Evolutionary conservation across 2,888 invertebrate species (phyloP).

Genomic region (Sialis lutaria): DNA sequence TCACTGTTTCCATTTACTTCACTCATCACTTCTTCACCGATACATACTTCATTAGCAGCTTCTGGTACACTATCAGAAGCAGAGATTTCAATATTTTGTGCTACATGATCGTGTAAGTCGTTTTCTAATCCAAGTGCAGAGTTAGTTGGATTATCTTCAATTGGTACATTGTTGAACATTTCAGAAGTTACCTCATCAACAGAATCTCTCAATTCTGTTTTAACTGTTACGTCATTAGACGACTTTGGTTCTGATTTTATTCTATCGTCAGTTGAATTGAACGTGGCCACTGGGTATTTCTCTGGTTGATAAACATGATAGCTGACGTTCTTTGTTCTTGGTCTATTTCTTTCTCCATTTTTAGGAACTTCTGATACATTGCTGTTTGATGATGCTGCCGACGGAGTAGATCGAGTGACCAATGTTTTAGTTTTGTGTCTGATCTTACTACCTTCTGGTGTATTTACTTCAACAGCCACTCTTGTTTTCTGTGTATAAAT

Average conservation of each 20-base stretch:
- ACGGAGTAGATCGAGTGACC: constrained; percentile 31
- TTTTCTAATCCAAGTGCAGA: constrained; percentile 4
- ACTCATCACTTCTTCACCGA: neutral
- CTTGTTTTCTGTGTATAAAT: constrained; percentile 55
- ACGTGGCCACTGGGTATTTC: constrained; percentile 33
- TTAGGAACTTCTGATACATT: constrained; percentile 7
- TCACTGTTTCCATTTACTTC: neutral
- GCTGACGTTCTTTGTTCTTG: constrained; percentile 46
- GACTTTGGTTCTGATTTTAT: constrained; percentile 17
- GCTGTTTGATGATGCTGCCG: constrained; percentile 17
- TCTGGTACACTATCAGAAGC: constrained; percentile 2
- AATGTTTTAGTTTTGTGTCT: constrained; percentile 38
- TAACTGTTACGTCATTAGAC: constrained; percentile 11
- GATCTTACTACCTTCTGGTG: constrained; percentile 31
- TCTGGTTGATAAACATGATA: constrained; percentile 35
- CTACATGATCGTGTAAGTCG: constrained; percentile 2
- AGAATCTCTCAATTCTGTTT: constrained; percentile 13
- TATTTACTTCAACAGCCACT: constrained; percentile 26
- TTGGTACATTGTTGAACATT: constrained; percentile 3
- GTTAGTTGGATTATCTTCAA: constrained; percentile 4
- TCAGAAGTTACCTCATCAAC: constrained; percentile 16
- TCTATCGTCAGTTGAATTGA: constrained; percentile 20
- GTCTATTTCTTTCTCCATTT: constrained; percentile 30
- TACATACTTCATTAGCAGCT: constrained; percentile 4
- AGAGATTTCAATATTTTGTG: constrained; percentile 4